phyloP scores from a whole-genome alignment of 2,113 vertebrate genomes.

The Hippoglossus stenolepis region DNA sequence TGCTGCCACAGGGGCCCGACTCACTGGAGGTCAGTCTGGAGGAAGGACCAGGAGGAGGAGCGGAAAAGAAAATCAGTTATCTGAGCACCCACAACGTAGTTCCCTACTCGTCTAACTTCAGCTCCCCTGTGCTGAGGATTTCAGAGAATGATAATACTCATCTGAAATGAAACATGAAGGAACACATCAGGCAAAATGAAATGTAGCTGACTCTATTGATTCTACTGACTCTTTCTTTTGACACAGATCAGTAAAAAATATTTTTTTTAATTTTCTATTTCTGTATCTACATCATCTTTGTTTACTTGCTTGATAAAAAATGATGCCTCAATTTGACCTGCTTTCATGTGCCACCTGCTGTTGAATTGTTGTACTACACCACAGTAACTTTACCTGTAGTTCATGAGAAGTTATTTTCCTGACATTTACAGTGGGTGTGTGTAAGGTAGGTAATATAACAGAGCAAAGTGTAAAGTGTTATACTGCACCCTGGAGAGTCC shows the following conservation, averaged over 20 bases:
- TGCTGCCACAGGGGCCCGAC: conserved; percentile 72
- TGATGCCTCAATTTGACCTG: neutral
- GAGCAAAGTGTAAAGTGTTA: neutral
- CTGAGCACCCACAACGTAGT: conserved; percentile 57
- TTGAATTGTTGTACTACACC: conserved; percentile 44
- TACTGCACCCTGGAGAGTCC: too few species aligned
- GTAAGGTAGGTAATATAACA: neutral
- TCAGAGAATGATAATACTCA: conserved; percentile 72
- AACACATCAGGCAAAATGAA: neutral
- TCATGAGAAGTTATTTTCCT: neutral
- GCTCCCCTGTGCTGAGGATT: conserved; percentile 88
- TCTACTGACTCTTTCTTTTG: neutral
- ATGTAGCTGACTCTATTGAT: neutral
- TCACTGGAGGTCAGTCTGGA: conserved; percentile 81
- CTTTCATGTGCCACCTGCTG: conserved; percentile 71
- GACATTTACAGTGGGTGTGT: neutral
- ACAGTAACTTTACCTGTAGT: neutral
- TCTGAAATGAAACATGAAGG: conserved; percentile 22
- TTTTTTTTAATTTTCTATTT: conserved; percentile 19
- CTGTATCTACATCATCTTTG: conserved; percentile 24
- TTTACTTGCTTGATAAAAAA: conserved; percentile 27
- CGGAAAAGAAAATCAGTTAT: conserved; percentile 72
- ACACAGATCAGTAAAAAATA: neutral
- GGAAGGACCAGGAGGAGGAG: conserved; percentile 33
- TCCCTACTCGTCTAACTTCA: conserved; percentile 84